Evolutionary conservation across 2,113 vertebrate species (phyloP), one percentile per base, ranked within the genome.

Genomic region (Hippocampus guttulatus): DNA sequence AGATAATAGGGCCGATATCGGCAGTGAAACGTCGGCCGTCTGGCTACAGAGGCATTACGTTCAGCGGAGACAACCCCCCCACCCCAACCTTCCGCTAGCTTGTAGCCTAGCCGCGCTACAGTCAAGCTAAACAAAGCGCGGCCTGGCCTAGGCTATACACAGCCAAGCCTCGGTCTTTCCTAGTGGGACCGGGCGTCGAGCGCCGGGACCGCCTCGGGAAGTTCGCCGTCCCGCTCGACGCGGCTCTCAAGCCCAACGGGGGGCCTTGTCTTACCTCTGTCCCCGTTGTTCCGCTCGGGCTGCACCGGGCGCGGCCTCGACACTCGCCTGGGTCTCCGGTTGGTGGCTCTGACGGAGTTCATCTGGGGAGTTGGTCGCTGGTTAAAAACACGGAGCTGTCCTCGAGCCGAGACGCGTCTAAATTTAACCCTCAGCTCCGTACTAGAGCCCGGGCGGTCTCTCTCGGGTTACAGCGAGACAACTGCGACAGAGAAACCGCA

Each of bases 281-380:
- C 95, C 85, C 92, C 94, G 94, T 95, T 94, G 93, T 95, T 95
- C 90, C 93, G 94, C 90, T 96, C 94, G 92, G 94, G 95, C 92
- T 96, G 96, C 92, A 95, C 95, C 95, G 96, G 96, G 96, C 96
- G 96, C 96, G 95, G 96, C 96, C 96, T 97, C 93, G 95, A 97
- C 93, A 97, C 95, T 96, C 96, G 95, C 95, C 96, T 95, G 92
- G 95, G 95, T 96, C 96, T 97, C 93, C 96, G 95, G 95, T 95
- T 96, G 93, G 95, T 95, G 92, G 96, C 95, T 96, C 95, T 96
- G 94, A 97, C 95, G 94, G 96, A 97, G 96, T 96, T 98, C 96
- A 98, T 97, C 95, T 96, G 95, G 94, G 94, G 95, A 94, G 92
- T 91, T 93, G 94, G 87, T 89, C 88, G 87, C 84, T 82, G 82